These are phyloP conservation scores for Pelodytes ibericus DNA, from an alignment of 2,797 vertebrate genomes.

Conservation along the genomic window DNA sequence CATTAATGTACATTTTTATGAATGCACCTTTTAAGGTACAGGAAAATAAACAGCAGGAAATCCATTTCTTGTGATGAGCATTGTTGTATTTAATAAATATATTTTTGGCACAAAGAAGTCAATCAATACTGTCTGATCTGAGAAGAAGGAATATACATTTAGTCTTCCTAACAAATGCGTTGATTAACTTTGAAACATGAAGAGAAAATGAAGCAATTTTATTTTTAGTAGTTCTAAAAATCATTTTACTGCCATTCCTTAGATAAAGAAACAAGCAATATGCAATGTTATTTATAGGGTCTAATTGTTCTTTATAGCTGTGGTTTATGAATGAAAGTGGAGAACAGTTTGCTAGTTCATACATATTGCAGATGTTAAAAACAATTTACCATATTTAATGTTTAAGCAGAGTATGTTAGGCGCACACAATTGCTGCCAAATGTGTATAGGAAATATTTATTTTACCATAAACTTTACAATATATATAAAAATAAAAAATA, in stretches of 20 bases:
- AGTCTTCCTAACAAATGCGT: conserved; percentile 54
- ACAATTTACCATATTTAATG: conserved; percentile 38
- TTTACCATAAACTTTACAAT: not conserved
- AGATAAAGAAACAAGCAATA: conserved; percentile 48
- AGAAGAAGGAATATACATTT: conserved; percentile 48
- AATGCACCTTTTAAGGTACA: conserved; percentile 19
- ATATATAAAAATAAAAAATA: too few relatives aligned
- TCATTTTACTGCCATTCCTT: conserved; percentile 48
- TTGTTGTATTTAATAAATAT: conserved; percentile 48
- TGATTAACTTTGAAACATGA: conserved; percentile 56
- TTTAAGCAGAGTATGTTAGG: conserved; percentile 24
- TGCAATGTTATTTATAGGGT: conserved; percentile 46
- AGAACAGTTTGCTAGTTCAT: conserved; percentile 40
- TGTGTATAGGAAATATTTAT: not conserved
- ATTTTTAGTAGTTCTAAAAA: conserved; percentile 57
- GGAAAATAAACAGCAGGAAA: conserved; percentile 20
- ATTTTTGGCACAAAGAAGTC: conserved; percentile 48
- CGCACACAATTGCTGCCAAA: conserved; percentile 28
- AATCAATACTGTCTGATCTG: conserved; percentile 55
- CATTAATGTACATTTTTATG: not conserved
- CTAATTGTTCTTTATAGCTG: conserved; percentile 49
- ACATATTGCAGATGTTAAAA: conserved; percentile 44
- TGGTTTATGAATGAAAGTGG: conserved; percentile 41
- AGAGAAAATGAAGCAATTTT: conserved; percentile 55
- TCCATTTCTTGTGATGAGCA: conserved; percentile 20